phyloP scores from a whole-genome alignment of 2,113 vertebrate genomes.

The Macroglossus sobrinus region DNA sequence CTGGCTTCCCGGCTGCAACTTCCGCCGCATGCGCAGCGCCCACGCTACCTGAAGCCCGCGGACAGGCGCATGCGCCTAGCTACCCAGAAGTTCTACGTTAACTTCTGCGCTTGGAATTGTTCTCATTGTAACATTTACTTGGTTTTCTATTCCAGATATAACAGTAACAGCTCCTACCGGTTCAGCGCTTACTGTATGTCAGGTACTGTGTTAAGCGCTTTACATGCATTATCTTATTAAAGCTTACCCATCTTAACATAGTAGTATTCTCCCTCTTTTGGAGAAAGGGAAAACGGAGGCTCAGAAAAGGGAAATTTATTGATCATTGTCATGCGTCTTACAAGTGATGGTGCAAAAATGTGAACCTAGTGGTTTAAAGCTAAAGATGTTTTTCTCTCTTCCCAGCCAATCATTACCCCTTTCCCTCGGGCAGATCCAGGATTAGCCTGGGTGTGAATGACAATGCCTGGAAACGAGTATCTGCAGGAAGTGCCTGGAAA shows the following conservation, averaged over 20 bases:
- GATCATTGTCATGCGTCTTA: neutral
- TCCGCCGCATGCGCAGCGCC: constrained; percentile 44
- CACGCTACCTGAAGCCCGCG: rapidly evolving
- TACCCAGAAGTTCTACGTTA: neutral
- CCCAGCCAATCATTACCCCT: neutral
- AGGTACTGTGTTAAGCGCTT: neutral
- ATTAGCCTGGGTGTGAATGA: neutral
- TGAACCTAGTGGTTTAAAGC: neutral
- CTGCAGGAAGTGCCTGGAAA: too few relatives aligned
- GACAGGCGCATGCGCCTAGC: constrained; percentile 15
- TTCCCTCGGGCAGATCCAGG: neutral
- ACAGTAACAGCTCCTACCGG: neutral
- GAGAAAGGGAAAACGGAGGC: neutral
- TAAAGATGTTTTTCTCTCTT: neutral
- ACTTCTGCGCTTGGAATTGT: neutral
- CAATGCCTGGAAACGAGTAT: neutral
- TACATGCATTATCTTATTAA: neutral
- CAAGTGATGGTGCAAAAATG: neutral
- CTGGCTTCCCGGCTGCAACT: constrained; percentile 30
- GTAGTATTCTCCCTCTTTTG: neutral
- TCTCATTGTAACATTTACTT: rapidly evolving
- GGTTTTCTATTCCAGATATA: rapidly evolving
- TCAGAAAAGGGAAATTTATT: neutral
- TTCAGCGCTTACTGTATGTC: neutral
- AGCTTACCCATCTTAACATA: neutral